These are phyloP conservation scores for Papilio glaucus DNA, from an alignment of 1,140 invertebrate species.

Conservation along the genomic window DNA sequence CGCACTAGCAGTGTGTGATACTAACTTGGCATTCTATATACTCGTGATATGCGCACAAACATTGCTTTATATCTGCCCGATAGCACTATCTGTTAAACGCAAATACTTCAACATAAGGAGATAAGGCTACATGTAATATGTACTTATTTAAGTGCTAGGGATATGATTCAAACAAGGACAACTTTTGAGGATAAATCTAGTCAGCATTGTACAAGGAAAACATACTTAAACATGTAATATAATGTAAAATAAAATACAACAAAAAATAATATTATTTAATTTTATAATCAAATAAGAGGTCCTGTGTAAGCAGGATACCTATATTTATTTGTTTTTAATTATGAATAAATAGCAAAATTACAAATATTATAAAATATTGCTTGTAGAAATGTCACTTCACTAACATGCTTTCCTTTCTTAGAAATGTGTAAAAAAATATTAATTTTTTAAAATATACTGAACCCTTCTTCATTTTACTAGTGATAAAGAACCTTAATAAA, in stretches of 20 bases:
- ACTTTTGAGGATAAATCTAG: background rate
- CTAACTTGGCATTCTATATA: background rate
- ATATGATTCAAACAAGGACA: background rate
- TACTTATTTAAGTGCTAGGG: background rate
- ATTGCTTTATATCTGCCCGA: constrained; percentile 7
- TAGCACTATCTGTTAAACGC: background rate
- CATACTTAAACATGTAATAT: background rate
- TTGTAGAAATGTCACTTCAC: no score
- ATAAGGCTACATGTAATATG: background rate
- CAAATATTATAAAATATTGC: no score
- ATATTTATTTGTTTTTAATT: no score
- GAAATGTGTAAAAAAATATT: background rate
- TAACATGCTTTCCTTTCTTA: background rate
- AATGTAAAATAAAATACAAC: background rate
- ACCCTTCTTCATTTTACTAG: background rate
- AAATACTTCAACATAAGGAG: constrained; percentile 15
- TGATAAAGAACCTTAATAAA: constrained; percentile 24
- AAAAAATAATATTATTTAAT: no score
- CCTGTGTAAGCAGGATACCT: no score
- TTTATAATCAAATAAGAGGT: no score
- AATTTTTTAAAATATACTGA: background rate
- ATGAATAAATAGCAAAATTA: no score
- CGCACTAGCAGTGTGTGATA: background rate
- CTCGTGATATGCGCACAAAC: background rate
- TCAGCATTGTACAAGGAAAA: background rate